Percentiles rank a stretch among this genome's conserved stretches.
Conservation (phyloP, 2,113 vertebrate genomes). For the Rhagologus leucostigma region DNA sequence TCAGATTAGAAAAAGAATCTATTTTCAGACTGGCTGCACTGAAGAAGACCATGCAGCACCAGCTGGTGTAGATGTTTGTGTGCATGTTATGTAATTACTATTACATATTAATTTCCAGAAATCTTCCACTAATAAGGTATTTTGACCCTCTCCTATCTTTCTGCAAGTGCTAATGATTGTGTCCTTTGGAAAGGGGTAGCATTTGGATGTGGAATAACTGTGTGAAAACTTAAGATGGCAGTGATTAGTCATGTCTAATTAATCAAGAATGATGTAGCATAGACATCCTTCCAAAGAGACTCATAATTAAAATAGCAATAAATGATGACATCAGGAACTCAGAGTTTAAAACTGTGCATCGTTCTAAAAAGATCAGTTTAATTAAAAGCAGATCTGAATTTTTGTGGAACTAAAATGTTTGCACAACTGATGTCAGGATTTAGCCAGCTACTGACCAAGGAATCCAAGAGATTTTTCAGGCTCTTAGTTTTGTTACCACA, state of each 20-base stretch:
- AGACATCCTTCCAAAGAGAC: not conserved
- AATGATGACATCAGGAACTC: not conserved
- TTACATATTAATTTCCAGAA: not conserved
- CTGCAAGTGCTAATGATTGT: not conserved
- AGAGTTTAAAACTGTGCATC: not conserved
- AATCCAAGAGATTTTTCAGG: not conserved
- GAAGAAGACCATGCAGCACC: not conserved
- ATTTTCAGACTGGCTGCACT: not conserved
- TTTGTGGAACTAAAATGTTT: not conserved
- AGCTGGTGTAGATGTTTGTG: not conserved
- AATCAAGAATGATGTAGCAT: not conserved
- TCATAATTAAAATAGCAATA: not conserved
- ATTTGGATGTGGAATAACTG: not conserved
- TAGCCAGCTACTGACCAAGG: not conserved
- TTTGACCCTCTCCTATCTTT: not conserved
- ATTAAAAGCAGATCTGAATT: not conserved
- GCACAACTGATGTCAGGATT: not conserved
- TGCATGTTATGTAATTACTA: not conserved
- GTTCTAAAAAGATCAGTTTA: not conserved
- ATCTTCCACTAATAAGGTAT: not conserved
- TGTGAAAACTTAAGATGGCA: not conserved
- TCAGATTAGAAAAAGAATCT: not conserved
- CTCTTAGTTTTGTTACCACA: not conserved
- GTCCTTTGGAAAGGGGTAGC: not conserved
- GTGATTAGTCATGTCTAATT: not conserved